A percentile compares a stretch with the other conserved stretches of the same genome.
Conservation (phyloP, 2,888 invertebrate genomes). For the Epirrhoe tristata region DNA sequence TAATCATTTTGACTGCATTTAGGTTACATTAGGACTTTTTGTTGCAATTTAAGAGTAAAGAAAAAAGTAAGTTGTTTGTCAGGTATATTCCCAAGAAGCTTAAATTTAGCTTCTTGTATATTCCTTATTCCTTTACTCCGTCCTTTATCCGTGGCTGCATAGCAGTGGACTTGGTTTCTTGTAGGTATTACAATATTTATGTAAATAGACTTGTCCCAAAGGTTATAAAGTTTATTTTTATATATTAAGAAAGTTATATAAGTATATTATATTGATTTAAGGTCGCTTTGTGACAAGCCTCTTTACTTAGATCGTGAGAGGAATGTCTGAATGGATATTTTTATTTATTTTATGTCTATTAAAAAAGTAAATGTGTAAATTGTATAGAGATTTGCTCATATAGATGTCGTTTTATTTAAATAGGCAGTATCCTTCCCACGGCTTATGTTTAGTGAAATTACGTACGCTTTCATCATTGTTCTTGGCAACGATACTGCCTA, state of each 20-base stretch:
- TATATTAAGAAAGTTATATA: constrained; percentile 43
- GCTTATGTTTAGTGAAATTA: constrained; percentile 45
- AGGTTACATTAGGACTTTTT: too few relatives aligned
- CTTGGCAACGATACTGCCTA: constrained; percentile 78
- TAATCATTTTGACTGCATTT: too few relatives aligned
- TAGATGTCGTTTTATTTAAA: constrained; percentile 79
- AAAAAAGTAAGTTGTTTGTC: neutral
- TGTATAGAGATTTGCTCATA: constrained; percentile 78
- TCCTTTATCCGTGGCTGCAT: constrained; percentile 71
- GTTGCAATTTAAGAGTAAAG: too few relatives aligned
- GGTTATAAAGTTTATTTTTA: constrained; percentile 51
- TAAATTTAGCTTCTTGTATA: too few relatives aligned
- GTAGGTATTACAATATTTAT: constrained; percentile 71
- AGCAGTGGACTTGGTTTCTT: constrained; percentile 85
- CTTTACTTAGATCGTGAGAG: constrained; percentile 62
- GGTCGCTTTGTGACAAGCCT: constrained; percentile 79
- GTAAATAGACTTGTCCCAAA: constrained; percentile 81
- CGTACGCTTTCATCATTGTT: constrained; percentile 32
- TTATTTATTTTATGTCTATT: constrained; percentile 56
- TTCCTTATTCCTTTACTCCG: constrained; percentile 43
- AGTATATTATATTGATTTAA: constrained; percentile 45
- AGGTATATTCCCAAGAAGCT: constrained; percentile 9
- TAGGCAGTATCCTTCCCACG: constrained; percentile 79
- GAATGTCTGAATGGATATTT: constrained; percentile 63
- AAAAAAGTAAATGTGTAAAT: constrained; percentile 73